Conservation (phyloP, 2,113 vertebrate genomes). For the Rhea americana region DNA sequence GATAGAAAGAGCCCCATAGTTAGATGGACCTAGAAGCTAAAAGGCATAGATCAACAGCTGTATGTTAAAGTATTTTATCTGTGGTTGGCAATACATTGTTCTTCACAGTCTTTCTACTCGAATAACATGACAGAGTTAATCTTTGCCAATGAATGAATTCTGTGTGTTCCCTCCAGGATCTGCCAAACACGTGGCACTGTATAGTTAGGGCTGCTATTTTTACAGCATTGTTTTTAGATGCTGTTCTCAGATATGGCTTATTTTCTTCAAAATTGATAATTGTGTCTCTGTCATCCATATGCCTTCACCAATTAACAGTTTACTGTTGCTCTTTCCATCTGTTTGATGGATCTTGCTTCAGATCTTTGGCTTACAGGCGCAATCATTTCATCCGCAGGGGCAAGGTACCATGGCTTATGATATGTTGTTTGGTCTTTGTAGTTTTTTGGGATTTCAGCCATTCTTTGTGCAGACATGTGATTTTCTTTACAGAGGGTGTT, state of each 20-base stretch:
- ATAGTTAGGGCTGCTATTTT: conserved; percentile 15
- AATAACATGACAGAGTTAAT: not conserved
- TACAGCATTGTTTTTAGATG: conserved; percentile 18
- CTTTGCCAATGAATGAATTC: not conserved
- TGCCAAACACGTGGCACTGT: not conserved
- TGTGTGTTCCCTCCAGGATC: not conserved
- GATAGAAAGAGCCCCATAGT: not conserved
- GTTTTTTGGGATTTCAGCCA: not conserved
- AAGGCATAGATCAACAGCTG: not conserved
- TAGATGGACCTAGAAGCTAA: not conserved
- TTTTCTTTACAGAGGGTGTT: not conserved
- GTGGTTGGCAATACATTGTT: not conserved
- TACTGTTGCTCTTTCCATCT: not conserved
- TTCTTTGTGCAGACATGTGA: not conserved
- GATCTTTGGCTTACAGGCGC: not conserved
- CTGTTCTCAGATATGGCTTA: conserved; percentile 23
- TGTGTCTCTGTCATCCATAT: not conserved
- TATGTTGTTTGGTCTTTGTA: not conserved
- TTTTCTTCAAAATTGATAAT: conserved; percentile 37
- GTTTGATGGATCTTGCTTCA: not conserved
- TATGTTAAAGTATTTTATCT: conserved; percentile 1
- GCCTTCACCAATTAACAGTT: not conserved
- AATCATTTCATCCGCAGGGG: not conserved
- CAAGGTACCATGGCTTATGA: not conserved
- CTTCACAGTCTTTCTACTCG: not conserved